Conservation (phyloP, 2,888 invertebrate species). For the Drosophila gaucha region DNA sequence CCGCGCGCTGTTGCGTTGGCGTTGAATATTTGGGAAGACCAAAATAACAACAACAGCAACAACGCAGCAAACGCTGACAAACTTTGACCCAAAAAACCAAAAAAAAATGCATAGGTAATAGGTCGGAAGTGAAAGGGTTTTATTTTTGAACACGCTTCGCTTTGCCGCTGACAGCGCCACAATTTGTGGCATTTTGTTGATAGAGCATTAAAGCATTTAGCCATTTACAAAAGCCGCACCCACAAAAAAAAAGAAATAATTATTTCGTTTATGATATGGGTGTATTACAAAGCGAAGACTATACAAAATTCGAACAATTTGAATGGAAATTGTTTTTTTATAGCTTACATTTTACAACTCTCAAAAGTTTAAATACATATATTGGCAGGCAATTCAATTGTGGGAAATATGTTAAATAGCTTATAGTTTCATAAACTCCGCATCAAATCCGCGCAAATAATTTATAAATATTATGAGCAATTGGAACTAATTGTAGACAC, state of each 20-base stretch:
- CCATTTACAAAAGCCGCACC: constrained; percentile 31
- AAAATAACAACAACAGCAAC: constrained; percentile 20
- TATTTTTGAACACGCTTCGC: constrained; percentile 17
- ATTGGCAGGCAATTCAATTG: background rate
- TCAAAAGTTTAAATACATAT: background rate
- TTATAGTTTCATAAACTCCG: background rate
- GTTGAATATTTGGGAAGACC: constrained; percentile 28
- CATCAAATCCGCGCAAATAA: background rate
- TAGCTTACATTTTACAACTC: constrained; percentile 1
- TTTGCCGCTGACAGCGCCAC: constrained; percentile 42
- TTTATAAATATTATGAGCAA: constrained; percentile 7
- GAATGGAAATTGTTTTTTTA: background rate
- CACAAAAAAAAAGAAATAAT: constrained; percentile 6
- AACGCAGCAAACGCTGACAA: constrained; percentile 41
- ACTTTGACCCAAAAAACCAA: constrained; percentile 67
- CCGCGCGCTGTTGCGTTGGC: constrained; percentile 51
- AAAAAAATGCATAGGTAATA: constrained; percentile 43
- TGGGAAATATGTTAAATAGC: background rate
- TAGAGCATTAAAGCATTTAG: constrained; percentile 16
- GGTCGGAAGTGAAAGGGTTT: constrained; percentile 73
- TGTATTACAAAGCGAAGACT: background rate
- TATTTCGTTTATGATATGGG: constrained; percentile 21
- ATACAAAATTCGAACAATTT: background rate
- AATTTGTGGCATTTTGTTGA: constrained; percentile 43
- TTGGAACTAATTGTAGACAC: constrained; percentile 51